phyloP scores from a whole-genome alignment of 1,140 invertebrate species.

The Pygmarrhopalites habei region DNA sequence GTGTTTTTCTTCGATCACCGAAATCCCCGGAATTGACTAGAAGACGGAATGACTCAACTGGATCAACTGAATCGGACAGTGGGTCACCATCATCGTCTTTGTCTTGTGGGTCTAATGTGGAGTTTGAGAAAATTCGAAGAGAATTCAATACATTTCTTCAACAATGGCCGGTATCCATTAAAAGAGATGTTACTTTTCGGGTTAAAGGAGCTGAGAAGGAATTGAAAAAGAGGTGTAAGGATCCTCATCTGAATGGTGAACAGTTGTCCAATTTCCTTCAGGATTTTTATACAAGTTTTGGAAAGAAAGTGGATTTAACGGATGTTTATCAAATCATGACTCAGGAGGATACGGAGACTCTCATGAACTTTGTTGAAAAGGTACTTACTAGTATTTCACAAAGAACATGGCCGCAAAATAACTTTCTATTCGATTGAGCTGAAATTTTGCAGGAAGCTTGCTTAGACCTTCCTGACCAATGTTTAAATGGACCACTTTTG shows the following conservation, averaged over 20 bases:
- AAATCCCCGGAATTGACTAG: too few relatives aligned
- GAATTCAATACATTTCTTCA: slow-evolving; percentile 34
- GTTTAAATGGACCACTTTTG: too few relatives aligned
- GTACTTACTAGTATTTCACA: too few relatives aligned
- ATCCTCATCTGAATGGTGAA: slow-evolving; percentile 60
- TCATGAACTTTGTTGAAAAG: slow-evolving; percentile 87
- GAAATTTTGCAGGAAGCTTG: too few relatives aligned
- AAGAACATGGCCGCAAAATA: too few relatives aligned
- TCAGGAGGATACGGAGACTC: slow-evolving; percentile 64
- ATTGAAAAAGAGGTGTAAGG: slow-evolving; percentile 56
- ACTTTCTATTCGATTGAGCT: too few relatives aligned
- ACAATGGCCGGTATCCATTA: slow-evolving; percentile 31
- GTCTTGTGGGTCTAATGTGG: slow-evolving; percentile 17
- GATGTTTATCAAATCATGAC: slow-evolving; percentile 59
- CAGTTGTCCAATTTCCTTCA: slow-evolving; percentile 84
- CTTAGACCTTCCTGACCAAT: too few relatives aligned
- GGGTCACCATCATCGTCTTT: too few relatives aligned
- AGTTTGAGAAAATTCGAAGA: slow-evolving; percentile 27
- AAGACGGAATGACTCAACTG: too few relatives aligned
- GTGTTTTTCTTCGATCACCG: too few relatives aligned
- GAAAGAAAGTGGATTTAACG: slow-evolving; percentile 62
- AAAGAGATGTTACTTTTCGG: slow-evolving; percentile 32
- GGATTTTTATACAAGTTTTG: slow-evolving; percentile 78
- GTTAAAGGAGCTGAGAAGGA: slow-evolving; percentile 48
- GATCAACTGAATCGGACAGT: too few relatives aligned